Evolutionary conservation across 2,888 invertebrate genomes (phyloP), one percentile per base, ranked within the genome.

Genomic region (Drosophila nigritarsus): DNA sequence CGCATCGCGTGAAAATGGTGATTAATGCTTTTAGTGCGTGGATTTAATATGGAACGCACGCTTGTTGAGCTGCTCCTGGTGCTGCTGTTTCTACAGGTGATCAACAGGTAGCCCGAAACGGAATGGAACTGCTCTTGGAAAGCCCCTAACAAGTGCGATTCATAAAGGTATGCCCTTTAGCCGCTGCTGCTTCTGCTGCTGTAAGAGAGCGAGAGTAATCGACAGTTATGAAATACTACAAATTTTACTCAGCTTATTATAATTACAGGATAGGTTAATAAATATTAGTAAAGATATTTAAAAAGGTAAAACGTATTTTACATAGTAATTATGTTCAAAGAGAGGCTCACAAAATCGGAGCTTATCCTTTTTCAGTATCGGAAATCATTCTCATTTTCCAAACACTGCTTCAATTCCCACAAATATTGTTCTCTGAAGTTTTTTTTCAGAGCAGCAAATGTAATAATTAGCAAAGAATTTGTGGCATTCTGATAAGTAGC

Each of bases 1-100:
- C 75, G 68, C 79, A 78, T 89, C 88, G 89, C 87, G 88, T 89
- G 88, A 89, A 87, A 85, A 85, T 48, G 85, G 86, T 87, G 89
- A 89, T 87, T 89, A 89, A 87, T 89, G 86, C 78, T 67, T 85
- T 84, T 80, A 80, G 74, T 73, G 82, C 85, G 74, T 80, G 80
- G 82, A 81, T 89, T 89, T 85, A 87, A 87, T 87, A 75, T 82
- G 76, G 85, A 87, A 75, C 89, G 80, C 77, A 80, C 70, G 75
- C 62, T 75, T 60, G 50, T 55, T 65, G 62, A 65, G 63, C 68
- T 42, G 38, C 59, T 34, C 9, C 54, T 51, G 36, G 51, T 27
- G 27, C 49, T 40, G 40, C 42, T 55, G 7, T 20, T 45, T 15
- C 36, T 13, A 8, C 32, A 20, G 55, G 13, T 15, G 32, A 29